Percentiles rank a stretch among this genome's conserved stretches.
Conservation (phyloP, 2,888 invertebrate genomes). For the Lysandra bellargus region DNA sequence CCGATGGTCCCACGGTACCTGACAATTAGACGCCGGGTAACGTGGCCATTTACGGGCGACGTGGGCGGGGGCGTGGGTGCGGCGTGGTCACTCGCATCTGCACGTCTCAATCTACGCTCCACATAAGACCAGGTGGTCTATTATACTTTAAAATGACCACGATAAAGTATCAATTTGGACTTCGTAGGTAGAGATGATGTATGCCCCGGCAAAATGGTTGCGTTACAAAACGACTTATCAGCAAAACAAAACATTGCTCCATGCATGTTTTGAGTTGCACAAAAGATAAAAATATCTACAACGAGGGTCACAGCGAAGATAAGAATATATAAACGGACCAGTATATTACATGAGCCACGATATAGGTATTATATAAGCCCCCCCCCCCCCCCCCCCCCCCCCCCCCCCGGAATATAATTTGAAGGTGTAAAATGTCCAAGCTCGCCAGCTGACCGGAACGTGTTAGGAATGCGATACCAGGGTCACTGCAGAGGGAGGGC, state of each 20-base stretch:
- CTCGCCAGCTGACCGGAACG: conserved; percentile 37
- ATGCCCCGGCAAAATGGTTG: neutral
- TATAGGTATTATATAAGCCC: conserved; percentile 8
- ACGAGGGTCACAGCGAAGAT: neutral
- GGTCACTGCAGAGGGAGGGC: conserved; percentile 31
- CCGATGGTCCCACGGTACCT: conserved; percentile 21
- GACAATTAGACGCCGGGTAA: conserved; percentile 23
- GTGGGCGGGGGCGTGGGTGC: conserved; percentile 18
- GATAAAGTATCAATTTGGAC: neutral
- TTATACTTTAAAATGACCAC: conserved; percentile 4
- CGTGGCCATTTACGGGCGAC: conserved; percentile 16
- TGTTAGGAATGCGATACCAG: conserved; percentile 41
- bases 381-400: neutral
- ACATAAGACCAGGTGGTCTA: conserved; percentile 19
- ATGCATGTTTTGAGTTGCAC: conserved; percentile 18
- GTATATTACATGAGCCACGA: neutral
- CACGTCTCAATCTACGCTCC: conserved; percentile 20
- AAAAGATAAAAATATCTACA: conserved; percentile 13
- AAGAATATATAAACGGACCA: conserved; percentile 2
- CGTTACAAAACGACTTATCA: neutral
- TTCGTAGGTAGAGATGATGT: neutral
- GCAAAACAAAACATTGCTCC: neutral
- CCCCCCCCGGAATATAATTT: conserved; percentile 4
- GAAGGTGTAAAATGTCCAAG: conserved; percentile 30
- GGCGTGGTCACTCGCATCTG: conserved; percentile 19